These are phyloP conservation scores for Hyles vespertilio DNA, from an alignment of 1,140 invertebrate species.

Conservation along the genomic window DNA sequence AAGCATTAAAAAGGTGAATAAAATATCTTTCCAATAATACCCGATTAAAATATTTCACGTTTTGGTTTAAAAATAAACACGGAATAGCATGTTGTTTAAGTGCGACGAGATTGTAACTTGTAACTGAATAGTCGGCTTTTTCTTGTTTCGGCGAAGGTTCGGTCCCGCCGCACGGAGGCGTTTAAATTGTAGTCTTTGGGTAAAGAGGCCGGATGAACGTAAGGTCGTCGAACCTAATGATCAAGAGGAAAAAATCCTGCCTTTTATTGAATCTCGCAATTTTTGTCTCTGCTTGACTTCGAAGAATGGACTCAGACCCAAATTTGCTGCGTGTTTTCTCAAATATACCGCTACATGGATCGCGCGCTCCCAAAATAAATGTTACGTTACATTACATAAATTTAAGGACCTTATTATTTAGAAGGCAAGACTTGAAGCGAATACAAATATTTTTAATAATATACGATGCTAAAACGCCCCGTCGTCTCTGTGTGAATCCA, in stretches of 20 bases:
- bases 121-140: slow-evolving; percentile 10
- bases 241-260: slow-evolving; percentile 45
- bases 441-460: slow-evolving; percentile 10
- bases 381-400: slow-evolving; percentile 34
- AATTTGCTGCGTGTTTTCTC: slow-evolving; percentile 30
- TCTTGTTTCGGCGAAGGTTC: slow-evolving; percentile 15
- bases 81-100: neutral
- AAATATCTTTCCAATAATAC: too few relatives aligned
- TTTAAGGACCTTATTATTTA: slow-evolving; percentile 24
- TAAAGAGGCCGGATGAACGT: slow-evolving; percentile 6
- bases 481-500: too few relatives aligned
- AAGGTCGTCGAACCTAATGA: slow-evolving; percentile 41
- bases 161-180: slow-evolving; percentile 6
- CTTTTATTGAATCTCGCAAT: slow-evolving; percentile 46
- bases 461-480: too few relatives aligned
- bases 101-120: neutral
- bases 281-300: slow-evolving; percentile 50
- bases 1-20: too few relatives aligned
- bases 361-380: slow-evolving; percentile 42
- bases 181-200: slow-evolving; percentile 12
- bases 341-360: slow-evolving; percentile 57
- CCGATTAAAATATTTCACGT: too few relatives aligned
- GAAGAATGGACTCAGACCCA: slow-evolving; percentile 46
- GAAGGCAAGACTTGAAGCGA: slow-evolving; percentile 7
- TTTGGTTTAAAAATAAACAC: too few relatives aligned